Percentiles rank a stretch among this genome's conserved stretches.
These are phyloP conservation scores for Menura novaehollandiae DNA, from an alignment of 2,113 vertebrate species.

Conservation along the genomic window DNA sequence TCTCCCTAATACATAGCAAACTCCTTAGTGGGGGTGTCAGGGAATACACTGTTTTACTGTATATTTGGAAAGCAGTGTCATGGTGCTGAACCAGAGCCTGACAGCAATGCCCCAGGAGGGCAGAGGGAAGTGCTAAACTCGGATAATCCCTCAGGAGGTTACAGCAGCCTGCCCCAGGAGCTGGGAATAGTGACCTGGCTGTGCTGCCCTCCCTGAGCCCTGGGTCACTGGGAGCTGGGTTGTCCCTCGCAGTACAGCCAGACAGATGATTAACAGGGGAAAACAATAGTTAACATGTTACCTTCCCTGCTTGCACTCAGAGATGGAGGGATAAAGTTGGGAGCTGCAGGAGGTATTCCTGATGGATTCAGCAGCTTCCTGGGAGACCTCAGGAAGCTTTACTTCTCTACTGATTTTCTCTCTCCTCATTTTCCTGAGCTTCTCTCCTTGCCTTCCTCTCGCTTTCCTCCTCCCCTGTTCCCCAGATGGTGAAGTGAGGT, in stretches of 20 bases:
- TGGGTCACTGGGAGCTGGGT: neutral
- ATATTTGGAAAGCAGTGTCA: neutral
- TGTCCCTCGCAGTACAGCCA: neutral
- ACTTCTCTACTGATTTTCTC: neutral
- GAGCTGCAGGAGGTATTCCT: neutral
- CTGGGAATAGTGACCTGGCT: neutral
- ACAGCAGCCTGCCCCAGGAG: neutral
- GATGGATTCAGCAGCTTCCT: neutral
- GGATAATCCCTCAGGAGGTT: neutral
- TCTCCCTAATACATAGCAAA: neutral
- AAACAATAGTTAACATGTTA: neutral
- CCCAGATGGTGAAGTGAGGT: neutral
- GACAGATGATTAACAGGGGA: neutral
- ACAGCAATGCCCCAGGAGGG: accelerated
- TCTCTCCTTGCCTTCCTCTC: neutral
- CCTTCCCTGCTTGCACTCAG: neutral
- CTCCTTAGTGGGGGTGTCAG: neutral
- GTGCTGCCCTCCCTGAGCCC: neutral
- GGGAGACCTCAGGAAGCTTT: neutral
- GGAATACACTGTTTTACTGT: neutral
- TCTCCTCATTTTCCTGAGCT: neutral
- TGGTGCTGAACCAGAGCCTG: neutral
- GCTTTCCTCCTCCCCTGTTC: neutral
- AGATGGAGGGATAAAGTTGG: neutral
- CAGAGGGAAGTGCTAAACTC: neutral